These are phyloP conservation scores for Drosophila nigrodunni DNA, from an alignment of 1,140 invertebrate genomes.

Conservation along the genomic window DNA sequence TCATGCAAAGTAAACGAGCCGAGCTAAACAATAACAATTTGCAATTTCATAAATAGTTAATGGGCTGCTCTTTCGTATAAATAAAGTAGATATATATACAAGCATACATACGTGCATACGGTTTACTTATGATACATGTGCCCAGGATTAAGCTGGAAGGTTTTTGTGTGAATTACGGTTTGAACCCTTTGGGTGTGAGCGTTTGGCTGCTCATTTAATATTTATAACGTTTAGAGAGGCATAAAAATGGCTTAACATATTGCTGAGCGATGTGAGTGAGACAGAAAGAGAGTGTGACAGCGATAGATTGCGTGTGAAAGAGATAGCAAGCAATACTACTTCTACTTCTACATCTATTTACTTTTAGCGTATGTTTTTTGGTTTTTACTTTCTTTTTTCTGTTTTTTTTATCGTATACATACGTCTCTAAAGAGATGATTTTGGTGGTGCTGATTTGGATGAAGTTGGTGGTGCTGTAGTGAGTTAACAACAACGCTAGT, in stretches of 20 bases:
- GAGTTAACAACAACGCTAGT: conserved; percentile 81
- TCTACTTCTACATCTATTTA: conserved; percentile 6
- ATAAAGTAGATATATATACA: not conserved
- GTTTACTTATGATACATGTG: conserved; percentile 45
- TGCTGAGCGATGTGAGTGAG: conserved; percentile 10
- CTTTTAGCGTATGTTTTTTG: conserved; percentile 1
- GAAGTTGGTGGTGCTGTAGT: conserved; percentile 85
- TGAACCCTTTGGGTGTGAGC: conserved; percentile 23
- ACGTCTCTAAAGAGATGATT: conserved; percentile 85
- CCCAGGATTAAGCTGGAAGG: conserved; percentile 5
- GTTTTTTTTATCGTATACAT: conserved; percentile 67
- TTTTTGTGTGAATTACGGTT: conserved; percentile 33
- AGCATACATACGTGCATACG: conserved; percentile 20
- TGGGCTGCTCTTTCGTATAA: conserved; percentile 43
- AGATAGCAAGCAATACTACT: conserved; percentile 11
- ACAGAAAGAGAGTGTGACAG: not conserved
- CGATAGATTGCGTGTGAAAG: conserved; percentile 3
- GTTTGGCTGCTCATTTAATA: conserved; percentile 22
- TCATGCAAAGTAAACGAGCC: conserved; percentile 78
- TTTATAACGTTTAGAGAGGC: conserved; percentile 31
- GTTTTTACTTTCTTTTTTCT: not conserved
- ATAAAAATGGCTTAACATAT: conserved; percentile 27
- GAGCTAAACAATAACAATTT: conserved; percentile 81
- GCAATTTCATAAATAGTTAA: conserved; percentile 81
- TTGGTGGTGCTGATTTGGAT: conserved; percentile 84